A percentile compares a stretch with the other conserved stretches of the same genome.
Evolutionary conservation across 37 sponge, comb jelly and placozoan species (phyloP).

Genomic region (Cliona cf. orientalis): DNA sequence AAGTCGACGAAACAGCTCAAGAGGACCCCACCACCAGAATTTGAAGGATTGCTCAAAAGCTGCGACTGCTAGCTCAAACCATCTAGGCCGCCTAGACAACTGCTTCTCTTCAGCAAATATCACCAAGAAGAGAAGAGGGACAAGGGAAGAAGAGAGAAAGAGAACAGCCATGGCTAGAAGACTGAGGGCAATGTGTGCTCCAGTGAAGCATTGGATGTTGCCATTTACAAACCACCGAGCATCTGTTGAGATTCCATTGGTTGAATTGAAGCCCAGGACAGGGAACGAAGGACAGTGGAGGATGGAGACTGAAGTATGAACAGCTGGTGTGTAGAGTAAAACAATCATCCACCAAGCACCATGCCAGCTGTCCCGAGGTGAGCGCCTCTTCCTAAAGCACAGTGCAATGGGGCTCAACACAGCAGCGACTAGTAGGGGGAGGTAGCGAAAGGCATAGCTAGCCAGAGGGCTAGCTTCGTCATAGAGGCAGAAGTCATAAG

Average conservation of each 20-base stretch:
- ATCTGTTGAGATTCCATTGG: not conserved
- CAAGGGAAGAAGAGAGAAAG: slow-evolving; percentile 2
- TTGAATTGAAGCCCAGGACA: not conserved
- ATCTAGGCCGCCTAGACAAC: not conserved
- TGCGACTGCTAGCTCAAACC: not conserved
- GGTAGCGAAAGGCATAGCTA: slow-evolving; percentile 53
- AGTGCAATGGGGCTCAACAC: not conserved
- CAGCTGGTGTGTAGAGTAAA: slow-evolving; percentile 55
- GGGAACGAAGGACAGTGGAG: slow-evolving; percentile 66
- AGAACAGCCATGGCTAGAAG: slow-evolving; percentile 56
- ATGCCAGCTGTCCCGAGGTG: slow-evolving; percentile 47
- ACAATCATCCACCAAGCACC: slow-evolving; percentile 57
- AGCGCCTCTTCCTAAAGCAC: slow-evolving; percentile 11
- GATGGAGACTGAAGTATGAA: slow-evolving; percentile 65
- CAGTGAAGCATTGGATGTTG: slow-evolving; percentile 56
- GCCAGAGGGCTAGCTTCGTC: slow-evolving; percentile 31
- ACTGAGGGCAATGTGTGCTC: slow-evolving; percentile 57
- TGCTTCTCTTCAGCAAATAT: not conserved
- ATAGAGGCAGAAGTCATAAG: slow-evolving; percentile 82
- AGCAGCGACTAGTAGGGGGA: slow-evolving; percentile 48
- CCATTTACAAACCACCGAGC: slow-evolving; percentile 67
- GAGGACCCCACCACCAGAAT: slow-evolving; percentile 50
- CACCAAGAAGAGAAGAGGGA: slow-evolving; percentile 22
- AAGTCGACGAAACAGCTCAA: slow-evolving; percentile 55
- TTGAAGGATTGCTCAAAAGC: slow-evolving; percentile 40